Base-by-base conservation (phyloP, 2,888 invertebrate genomes). In the Stratiomys singularior region DNA sequence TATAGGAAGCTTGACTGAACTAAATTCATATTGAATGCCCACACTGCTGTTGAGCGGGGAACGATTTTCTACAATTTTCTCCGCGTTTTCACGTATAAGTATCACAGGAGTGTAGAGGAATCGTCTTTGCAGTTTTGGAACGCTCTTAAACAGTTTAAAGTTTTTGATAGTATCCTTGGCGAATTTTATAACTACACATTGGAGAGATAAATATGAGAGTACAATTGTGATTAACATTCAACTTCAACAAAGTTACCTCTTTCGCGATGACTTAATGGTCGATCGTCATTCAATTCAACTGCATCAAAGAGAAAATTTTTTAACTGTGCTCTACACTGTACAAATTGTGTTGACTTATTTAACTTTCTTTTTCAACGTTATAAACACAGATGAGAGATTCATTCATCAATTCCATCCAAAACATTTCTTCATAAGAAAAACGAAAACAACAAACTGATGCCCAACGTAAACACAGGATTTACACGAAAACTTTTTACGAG, bases 101-200 rank as follows among this genome's bases (percentile, higher is more conserved):
- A 72, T 46, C 30, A 76, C 64, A 23, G 79, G 78, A 21, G 79
- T 79, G 52, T 60, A 78, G 15, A 78, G 60, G 37, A 79, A 79
- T 72, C 74, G 30, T 7, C 77, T 1, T 56, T 58, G 47, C 56
- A 63, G 21, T 44, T 46, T 28, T 37, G 37, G 23, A 28, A 44
- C 69, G 15, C 46, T 52, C 18, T 76, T 72, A 23, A 56, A 21
- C 15, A 47, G 37, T 28, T 72, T 28, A 1, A 77, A 64, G 27
- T 76, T 79, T 15, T 58, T 27, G 7, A 79, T 21, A 13, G 77
- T 63, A 23, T 69, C 76, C 28, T 27, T 71, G 18, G 69, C 76
- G 63, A 77, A 76, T 46, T 71, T 76, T 18, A 76, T 9, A 3
- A 79, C 79, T 79, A 30, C 37, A 74, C n/a, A 74, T 71, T 1